These are phyloP conservation scores for Matsumurasca onukii DNA, from an alignment of 1,140 invertebrate genomes.

Conservation along the genomic window DNA sequence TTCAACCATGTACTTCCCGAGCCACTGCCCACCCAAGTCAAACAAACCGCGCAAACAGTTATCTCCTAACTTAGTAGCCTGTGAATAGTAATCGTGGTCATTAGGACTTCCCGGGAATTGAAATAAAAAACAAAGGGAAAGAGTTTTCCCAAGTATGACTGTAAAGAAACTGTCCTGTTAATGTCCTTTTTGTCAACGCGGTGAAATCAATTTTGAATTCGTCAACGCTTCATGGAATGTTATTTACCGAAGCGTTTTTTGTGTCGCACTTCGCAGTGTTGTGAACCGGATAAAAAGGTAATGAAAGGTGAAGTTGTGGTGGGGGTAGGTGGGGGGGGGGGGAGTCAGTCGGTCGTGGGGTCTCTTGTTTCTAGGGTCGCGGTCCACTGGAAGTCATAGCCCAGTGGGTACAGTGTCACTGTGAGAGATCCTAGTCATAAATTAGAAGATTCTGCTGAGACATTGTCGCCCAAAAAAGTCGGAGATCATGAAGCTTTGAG, in stretches of 20 bases:
- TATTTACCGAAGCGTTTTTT: slow-evolving; percentile 23
- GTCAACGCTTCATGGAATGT: slow-evolving; percentile 29
- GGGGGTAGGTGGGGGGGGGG: not conserved
- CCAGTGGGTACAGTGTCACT: no score
- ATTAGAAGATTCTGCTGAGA: no score
- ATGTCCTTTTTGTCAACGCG: slow-evolving; percentile 21
- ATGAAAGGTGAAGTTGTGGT: slow-evolving; percentile 12
- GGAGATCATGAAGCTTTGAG: no score
- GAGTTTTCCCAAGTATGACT: slow-evolving; percentile 22
- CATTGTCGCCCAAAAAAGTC: no score
- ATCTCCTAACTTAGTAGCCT: no score
- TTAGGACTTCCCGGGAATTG: not conserved
- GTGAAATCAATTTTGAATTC: slow-evolving; percentile 30
- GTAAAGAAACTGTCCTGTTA: slow-evolving; percentile 1
- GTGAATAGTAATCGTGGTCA: slow-evolving; percentile 3
- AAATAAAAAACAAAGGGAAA: slow-evolving; percentile 26
- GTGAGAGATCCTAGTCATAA: no score
- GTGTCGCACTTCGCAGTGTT: slow-evolving; percentile 20
- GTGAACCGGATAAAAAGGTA: slow-evolving; percentile 32
- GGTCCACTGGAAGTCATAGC: not conserved
- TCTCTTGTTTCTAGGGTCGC: not conserved
- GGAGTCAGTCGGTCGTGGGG: not conserved
- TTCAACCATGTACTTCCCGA: no score
- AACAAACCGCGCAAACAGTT: no score
- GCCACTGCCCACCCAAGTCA: no score